Percentiles rank a stretch among this genome's conserved stretches.
phyloP scores from a whole-genome alignment of 2,888 invertebrate species.

The Orthonevra nobilis region DNA sequence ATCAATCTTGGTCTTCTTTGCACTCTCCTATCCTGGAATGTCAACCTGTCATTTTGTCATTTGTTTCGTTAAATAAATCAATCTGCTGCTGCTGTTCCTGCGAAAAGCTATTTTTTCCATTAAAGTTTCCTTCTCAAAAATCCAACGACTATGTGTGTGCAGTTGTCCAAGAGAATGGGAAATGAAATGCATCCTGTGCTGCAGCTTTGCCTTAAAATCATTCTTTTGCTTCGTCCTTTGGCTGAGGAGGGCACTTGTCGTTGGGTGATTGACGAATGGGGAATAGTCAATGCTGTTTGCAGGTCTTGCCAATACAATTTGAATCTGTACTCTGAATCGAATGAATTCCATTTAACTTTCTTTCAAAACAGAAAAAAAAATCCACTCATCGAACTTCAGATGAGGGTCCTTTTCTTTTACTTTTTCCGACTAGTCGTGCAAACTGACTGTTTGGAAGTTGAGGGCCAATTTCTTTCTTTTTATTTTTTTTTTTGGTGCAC shows the following conservation, averaged over 20 bases:
- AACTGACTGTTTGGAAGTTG: too few relatives aligned
- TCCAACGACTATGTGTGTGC: neutral
- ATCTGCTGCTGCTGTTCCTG: conserved; percentile 15
- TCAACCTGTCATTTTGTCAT: conserved; percentile 17
- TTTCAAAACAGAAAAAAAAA: too few relatives aligned
- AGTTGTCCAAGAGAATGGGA: conserved; percentile 23
- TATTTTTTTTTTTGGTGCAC: too few relatives aligned
- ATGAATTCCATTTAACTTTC: conserved; percentile 46
- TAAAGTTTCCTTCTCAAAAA: conserved; percentile 18
- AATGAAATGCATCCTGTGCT: conserved; percentile 41
- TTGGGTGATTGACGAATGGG: conserved; percentile 43
- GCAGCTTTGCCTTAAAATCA: too few relatives aligned
- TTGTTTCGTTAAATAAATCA: conserved; percentile 30
- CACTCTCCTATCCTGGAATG: too few relatives aligned
- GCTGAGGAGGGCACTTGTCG: conserved; percentile 4
- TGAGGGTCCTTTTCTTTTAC: conserved; percentile 26
- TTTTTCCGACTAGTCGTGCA: too few relatives aligned
- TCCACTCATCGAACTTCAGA: too few relatives aligned
- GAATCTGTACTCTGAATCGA: conserved; percentile 29
- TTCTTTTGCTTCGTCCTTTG: neutral
- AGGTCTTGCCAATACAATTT: conserved; percentile 53
- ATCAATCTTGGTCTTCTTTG: neutral
- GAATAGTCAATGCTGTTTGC: conserved; percentile 34
- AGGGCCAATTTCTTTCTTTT: too few relatives aligned
- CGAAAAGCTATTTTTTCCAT: conserved; percentile 10